Conservation (phyloP, 2,888 invertebrate genomes). For the Tanypteryx hageni region DNA sequence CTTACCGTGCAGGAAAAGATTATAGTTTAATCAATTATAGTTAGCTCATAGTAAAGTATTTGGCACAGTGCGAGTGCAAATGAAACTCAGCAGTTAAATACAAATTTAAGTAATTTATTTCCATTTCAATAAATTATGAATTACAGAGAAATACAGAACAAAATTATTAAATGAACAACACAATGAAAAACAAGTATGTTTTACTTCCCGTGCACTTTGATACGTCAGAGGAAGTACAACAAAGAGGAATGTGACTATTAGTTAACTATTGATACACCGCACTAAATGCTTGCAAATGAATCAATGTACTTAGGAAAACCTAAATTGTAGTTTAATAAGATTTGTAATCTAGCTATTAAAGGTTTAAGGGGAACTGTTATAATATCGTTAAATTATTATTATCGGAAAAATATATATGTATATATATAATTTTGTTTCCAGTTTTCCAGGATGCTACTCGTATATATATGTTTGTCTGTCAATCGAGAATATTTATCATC, state of each 20-base stretch:
- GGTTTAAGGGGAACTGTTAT: not conserved
- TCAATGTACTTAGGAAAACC: not conserved
- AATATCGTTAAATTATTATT: not conserved
- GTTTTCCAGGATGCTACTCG: not conserved
- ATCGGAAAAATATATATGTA: constrained; percentile 27
- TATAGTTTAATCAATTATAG: no score
- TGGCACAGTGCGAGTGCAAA: not conserved
- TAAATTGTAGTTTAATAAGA: not conserved
- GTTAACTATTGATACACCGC: not conserved
- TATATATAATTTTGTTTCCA: not conserved
- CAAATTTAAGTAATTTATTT: constrained; percentile 58
- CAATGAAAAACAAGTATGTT: not conserved
- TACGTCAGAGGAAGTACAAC: not conserved
- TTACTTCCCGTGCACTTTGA: not conserved
- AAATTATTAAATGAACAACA: not conserved
- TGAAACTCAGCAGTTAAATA: not conserved
- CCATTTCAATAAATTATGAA: constrained; percentile 48
- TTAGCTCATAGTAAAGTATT: not conserved
- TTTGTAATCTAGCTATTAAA: not conserved
- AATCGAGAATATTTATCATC: not conserved
- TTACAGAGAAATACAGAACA: not conserved
- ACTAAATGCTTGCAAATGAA: not conserved
- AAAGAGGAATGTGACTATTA: not conserved
- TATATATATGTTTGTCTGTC: not conserved
- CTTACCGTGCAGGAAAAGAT: no score